phyloP scores from a whole-genome alignment of 2,888 invertebrate genomes.

The Lordiphosa andalusiaca region DNA sequence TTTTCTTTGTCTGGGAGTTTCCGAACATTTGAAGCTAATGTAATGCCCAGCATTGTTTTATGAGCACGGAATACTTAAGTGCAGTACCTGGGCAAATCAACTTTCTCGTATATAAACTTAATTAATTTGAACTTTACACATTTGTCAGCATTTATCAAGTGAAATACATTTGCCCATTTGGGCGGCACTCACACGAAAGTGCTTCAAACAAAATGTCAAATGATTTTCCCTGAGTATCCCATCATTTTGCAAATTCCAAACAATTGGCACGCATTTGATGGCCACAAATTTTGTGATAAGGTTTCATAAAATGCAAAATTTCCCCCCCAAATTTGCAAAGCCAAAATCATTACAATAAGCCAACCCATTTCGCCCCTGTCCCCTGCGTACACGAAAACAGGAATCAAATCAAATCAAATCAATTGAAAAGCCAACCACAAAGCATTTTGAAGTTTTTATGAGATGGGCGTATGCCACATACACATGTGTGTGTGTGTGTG shows the following conservation, averaged over 20 bases:
- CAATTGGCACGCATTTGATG: slow-evolving; percentile 53
- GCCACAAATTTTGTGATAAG: slow-evolving; percentile 56
- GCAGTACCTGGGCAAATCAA: too few species aligned
- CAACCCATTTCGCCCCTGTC: neutral
- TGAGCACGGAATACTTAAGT: too few species aligned
- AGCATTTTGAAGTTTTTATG: slow-evolving; percentile 41
- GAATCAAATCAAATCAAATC: slow-evolving; percentile 64
- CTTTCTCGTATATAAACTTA: too few species aligned
- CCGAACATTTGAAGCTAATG: too few species aligned
- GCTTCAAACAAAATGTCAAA: slow-evolving; percentile 11
- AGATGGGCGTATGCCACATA: slow-evolving; percentile 18
- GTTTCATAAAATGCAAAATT: slow-evolving; percentile 47
- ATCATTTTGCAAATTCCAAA: too few species aligned
- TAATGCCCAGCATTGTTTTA: too few species aligned
- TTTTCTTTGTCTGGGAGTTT: too few species aligned
- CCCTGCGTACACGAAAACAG: slow-evolving; percentile 12
- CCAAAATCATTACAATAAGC: slow-evolving; percentile 50
- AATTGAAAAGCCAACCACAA: slow-evolving; percentile 59
- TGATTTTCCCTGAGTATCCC: slow-evolving; percentile 17
- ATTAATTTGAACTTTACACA: slow-evolving; percentile 2
- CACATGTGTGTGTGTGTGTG: slow-evolving; percentile 17
- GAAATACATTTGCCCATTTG: slow-evolving; percentile 25
- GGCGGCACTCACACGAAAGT: slow-evolving; percentile 13
- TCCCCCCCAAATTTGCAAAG: slow-evolving; percentile 42
- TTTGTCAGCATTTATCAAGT: slow-evolving; percentile 29